These are phyloP conservation scores for Drosophila falleni DNA, from an alignment of 2,888 invertebrate genomes.

Conservation along the genomic window DNA sequence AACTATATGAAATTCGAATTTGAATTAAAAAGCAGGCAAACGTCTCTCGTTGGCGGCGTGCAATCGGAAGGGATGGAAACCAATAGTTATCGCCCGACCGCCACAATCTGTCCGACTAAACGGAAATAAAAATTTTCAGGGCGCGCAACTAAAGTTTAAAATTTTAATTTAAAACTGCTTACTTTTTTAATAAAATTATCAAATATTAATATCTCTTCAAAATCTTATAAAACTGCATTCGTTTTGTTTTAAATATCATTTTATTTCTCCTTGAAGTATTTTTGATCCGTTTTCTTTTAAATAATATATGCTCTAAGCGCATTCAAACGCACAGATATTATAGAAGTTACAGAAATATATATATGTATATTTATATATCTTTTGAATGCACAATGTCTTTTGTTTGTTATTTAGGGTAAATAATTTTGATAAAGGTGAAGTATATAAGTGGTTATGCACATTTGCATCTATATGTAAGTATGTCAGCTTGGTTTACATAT, in stretches of 20 bases:
- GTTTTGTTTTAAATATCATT: slow-evolving; percentile 66
- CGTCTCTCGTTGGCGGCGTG: slow-evolving; percentile 1
- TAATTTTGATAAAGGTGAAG: slow-evolving; percentile 46
- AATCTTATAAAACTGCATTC: slow-evolving; percentile 10
- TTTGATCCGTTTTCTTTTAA: slow-evolving; percentile 74
- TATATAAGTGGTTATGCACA: slow-evolving; percentile 39
- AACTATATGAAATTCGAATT: background rate
- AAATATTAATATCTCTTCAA: background rate
- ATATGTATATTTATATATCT: slow-evolving; percentile 59
- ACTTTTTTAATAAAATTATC: too few species aligned
- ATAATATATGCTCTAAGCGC: slow-evolving; percentile 71
- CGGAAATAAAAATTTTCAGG: too few species aligned
- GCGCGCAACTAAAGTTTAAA: too few species aligned
- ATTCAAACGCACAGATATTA: slow-evolving; percentile 67
- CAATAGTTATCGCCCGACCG: background rate
- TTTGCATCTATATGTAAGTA: slow-evolving; percentile 40
- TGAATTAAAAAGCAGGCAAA: slow-evolving; percentile 11
- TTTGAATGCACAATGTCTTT: slow-evolving; percentile 58
- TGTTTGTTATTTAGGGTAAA: slow-evolving; percentile 40
- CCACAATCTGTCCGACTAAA: too few species aligned
- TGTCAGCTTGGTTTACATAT: slow-evolving; percentile 35
- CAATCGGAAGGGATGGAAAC: slow-evolving; percentile 4
- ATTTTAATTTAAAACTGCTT: too few species aligned
- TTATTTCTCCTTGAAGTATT: slow-evolving; percentile 76
- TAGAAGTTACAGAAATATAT: slow-evolving; percentile 78